Percentiles rank a stretch among this genome's conserved stretches.
Conservation (phyloP, 1,140 invertebrate genomes). For the Eurosta solidaginis region DNA sequence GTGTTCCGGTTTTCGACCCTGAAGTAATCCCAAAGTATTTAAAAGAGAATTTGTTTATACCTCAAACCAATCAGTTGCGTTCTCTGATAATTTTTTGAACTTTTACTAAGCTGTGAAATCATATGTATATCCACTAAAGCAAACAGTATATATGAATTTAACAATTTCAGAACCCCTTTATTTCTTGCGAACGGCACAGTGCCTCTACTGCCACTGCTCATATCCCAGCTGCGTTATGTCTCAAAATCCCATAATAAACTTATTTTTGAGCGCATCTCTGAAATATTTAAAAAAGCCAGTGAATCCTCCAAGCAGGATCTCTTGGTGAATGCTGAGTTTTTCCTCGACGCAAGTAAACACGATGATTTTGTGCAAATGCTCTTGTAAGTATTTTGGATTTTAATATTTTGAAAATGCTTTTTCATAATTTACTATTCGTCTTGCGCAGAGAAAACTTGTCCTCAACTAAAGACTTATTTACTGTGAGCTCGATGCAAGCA, state of each 20-base stretch:
- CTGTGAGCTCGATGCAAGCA: constrained; percentile 44
- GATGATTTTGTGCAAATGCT: constrained; percentile 52
- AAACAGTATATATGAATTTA: too few relatives aligned
- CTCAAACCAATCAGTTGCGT: too few relatives aligned
- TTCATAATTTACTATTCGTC: background rate
- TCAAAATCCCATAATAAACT: constrained; percentile 44
- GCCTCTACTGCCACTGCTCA: constrained; percentile 46
- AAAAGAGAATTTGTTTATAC: too few relatives aligned
- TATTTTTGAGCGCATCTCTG: constrained; percentile 46
- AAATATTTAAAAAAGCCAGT: constrained; percentile 44
- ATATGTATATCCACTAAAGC: too few relatives aligned
- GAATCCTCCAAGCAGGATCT: constrained; percentile 45
- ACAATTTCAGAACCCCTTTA: background rate
- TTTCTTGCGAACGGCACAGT: constrained; percentile 24
- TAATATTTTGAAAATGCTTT: background rate
- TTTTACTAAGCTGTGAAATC: too few relatives aligned
- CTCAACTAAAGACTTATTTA: constrained; percentile 46
- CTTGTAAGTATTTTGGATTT: constrained; percentile 40
- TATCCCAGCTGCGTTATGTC: constrained; percentile 52
- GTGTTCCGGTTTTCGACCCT: too few relatives aligned
- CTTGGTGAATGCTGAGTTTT: constrained; percentile 46
- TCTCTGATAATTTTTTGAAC: too few relatives aligned
- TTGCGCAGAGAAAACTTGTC: constrained; percentile 47
- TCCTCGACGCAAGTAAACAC: constrained; percentile 50
- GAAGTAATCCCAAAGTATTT: too few relatives aligned